These are phyloP conservation scores for Poeciliopsis prolifica DNA, from an alignment of 2,113 vertebrate genomes.

Conservation along the genomic window DNA sequence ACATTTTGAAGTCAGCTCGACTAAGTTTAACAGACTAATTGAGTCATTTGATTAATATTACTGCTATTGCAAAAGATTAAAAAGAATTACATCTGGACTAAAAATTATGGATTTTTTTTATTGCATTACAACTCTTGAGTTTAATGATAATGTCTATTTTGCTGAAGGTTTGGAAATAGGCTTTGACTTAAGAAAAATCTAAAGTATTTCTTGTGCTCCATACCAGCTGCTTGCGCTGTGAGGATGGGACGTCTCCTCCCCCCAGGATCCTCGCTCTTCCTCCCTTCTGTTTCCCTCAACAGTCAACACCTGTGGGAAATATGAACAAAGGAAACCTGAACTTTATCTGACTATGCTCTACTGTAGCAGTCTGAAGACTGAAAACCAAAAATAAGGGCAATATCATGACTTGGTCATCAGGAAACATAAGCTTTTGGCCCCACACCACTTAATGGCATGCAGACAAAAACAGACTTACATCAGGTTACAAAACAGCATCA, in stretches of 20 bases:
- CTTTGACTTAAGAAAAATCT: constrained; percentile 70
- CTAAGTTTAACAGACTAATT: constrained; percentile 55
- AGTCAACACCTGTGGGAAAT: constrained; percentile 59
- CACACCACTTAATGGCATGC: constrained; percentile 14
- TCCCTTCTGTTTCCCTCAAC: constrained; percentile 40
- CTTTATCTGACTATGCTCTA: neutral
- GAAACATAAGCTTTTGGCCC: neutral
- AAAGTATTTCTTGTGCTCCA: constrained; percentile 65
- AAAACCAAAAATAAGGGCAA: constrained; percentile 17
- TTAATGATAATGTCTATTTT: constrained; percentile 51
- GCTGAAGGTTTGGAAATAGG: constrained; percentile 56
- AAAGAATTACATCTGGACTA: constrained; percentile 47
- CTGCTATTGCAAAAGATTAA: constrained; percentile 71
- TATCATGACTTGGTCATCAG: constrained; percentile 20
- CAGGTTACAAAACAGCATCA: constrained; percentile 51
- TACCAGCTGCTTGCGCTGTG: constrained; percentile 71
- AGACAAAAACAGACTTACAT: constrained; percentile 43
- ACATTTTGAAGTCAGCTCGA: constrained; percentile 45
- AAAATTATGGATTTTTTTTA: constrained; percentile 63
- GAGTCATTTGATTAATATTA: constrained; percentile 58
- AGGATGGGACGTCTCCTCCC: constrained; percentile 68
- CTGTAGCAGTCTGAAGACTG: constrained; percentile 2
- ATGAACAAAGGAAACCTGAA: constrained; percentile 21
- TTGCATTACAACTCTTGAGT: constrained; percentile 26
- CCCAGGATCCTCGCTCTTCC: constrained; percentile 59